Evolutionary conservation across 1,140 invertebrate species (phyloP).

Genomic region (Apis dorsata): DNA sequence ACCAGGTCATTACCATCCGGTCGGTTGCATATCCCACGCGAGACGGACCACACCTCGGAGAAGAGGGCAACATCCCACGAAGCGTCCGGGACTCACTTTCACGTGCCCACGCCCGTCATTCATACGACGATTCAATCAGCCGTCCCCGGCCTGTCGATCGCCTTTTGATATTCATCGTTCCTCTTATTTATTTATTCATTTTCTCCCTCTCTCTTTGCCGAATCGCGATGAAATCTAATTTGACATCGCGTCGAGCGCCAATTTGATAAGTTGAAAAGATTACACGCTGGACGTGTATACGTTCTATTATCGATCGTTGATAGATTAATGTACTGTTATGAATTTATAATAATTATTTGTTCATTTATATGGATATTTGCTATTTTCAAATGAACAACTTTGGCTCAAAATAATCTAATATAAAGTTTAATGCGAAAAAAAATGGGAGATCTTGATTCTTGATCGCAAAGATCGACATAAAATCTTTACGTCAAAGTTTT

Average conservation of each 20-base stretch:
- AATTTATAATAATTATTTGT: too few species aligned
- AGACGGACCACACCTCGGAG: constrained; percentile 57
- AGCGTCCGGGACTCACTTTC: constrained; percentile 57
- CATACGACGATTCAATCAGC: constrained; percentile 63
- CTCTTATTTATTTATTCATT: constrained; percentile 3
- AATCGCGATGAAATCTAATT: constrained; percentile 52
- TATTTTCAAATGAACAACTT: too few species aligned
- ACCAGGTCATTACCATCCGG: constrained; percentile 61
- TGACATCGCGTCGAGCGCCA: constrained; percentile 37
- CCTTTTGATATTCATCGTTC: constrained; percentile 46
- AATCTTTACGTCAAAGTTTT: too few species aligned
- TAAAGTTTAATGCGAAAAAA: too few species aligned
- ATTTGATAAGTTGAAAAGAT: constrained; percentile 13
- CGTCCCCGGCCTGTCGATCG: constrained; percentile 50
- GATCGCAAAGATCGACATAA: too few species aligned
- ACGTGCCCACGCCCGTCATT: constrained; percentile 61
- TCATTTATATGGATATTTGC: too few species aligned
- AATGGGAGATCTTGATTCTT: too few species aligned
- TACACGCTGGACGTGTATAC: not conserved
- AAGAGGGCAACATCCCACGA: constrained; percentile 61
- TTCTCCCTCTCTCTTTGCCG: not conserved
- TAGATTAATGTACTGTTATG: too few species aligned
- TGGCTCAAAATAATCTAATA: too few species aligned
- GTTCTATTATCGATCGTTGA: too few species aligned
- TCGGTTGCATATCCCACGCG: constrained; percentile 56